These are phyloP conservation scores for Pantelozetes paolii DNA, from an alignment of 2,888 invertebrate genomes.

Conservation along the genomic window DNA sequence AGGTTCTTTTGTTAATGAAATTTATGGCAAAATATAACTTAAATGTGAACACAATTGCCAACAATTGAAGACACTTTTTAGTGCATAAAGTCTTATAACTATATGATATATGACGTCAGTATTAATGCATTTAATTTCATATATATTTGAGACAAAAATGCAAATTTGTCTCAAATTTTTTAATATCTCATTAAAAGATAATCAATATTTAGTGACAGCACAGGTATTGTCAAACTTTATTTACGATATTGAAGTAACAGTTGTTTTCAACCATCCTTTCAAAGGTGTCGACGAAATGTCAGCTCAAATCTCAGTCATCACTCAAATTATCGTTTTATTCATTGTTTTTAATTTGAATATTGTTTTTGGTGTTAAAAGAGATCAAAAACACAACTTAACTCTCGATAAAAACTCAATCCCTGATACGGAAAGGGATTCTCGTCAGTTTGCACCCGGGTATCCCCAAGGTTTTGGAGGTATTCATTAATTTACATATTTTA, in stretches of 20 bases:
- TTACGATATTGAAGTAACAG: too few relatives aligned
- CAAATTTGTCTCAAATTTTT: slow-evolving; percentile 16
- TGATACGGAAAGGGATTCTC: slow-evolving; percentile 4
- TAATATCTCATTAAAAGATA: neutral
- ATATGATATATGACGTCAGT: slow-evolving; percentile 23
- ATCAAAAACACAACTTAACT: neutral
- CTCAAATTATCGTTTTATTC: slow-evolving; percentile 6
- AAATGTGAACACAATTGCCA: neutral
- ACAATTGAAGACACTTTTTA: slow-evolving; percentile 13
- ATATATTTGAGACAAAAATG: slow-evolving; percentile 18
- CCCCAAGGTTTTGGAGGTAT: neutral
- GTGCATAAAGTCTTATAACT: slow-evolving; percentile 31
- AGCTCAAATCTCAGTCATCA: neutral
- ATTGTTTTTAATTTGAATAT: neutral
- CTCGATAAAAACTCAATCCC: neutral
- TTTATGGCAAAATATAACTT: neutral
- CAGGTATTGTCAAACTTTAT: too few relatives aligned
- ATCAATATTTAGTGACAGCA: too few relatives aligned
- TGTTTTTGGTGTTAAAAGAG: slow-evolving; percentile 17
- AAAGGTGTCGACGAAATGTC: neutral
- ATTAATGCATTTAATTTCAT: neutral
- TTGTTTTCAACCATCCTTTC: too few relatives aligned
- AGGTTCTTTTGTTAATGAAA: neutral
- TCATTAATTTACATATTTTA: neutral
- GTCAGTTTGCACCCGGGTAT: neutral